phyloP scores from a whole-genome alignment of 2,888 invertebrate species.

The Lithophane semibrunnea region DNA sequence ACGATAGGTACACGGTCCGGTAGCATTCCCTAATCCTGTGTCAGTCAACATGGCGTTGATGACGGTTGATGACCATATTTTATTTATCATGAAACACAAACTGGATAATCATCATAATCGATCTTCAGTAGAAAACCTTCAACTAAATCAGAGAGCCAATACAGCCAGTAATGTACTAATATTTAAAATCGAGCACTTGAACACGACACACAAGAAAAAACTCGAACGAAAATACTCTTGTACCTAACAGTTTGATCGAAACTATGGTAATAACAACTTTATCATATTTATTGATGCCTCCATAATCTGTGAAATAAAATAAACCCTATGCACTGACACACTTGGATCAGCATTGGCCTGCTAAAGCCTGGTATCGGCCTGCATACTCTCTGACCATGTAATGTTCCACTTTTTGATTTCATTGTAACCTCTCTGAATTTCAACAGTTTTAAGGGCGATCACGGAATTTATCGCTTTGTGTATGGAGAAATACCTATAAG shows the following conservation, averaged over 20 bases:
- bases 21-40: not conserved
- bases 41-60: too few relatives aligned
- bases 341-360: slow-evolving; percentile 58
- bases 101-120: not conserved
- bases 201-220: not conserved
- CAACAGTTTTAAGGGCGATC: slow-evolving; percentile 45
- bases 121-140: not conserved
- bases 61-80: not conserved
- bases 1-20: not conserved
- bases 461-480: slow-evolving; percentile 27
- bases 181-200: not conserved
- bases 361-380: slow-evolving; percentile 55
- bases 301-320: slow-evolving; percentile 55
- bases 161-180: not conserved
- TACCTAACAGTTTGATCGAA: slow-evolving; percentile 18
- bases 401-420: slow-evolving; percentile 64
- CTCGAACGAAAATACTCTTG: slow-evolving; percentile 12
- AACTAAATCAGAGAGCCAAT: not conserved
- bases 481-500: slow-evolving; percentile 5
- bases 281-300: slow-evolving; percentile 56
- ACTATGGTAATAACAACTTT: slow-evolving; percentile 55
- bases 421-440: slow-evolving; percentile 54
- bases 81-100: not conserved
- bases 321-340: slow-evolving; percentile 58
- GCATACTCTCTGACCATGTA: slow-evolving; percentile 68